These are phyloP conservation scores for Axea sp. DNA, from an alignment of 2,888 invertebrate genomes.

Conservation along the genomic window DNA sequence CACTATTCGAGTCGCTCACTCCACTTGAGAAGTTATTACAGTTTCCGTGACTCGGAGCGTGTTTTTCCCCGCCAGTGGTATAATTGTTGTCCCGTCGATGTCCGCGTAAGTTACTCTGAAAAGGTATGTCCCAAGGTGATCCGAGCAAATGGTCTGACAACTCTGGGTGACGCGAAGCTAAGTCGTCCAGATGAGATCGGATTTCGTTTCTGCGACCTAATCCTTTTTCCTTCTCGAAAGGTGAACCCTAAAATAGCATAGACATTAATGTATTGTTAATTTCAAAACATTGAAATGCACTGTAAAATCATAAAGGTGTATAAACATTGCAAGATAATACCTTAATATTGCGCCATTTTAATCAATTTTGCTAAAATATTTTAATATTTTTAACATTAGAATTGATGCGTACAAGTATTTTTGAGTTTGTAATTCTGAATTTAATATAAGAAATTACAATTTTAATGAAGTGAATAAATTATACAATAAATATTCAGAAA, in stretches of 20 bases:
- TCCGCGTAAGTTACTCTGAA: conserved; percentile 68
- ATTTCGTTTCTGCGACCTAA: conserved; percentile 80
- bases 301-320: too few relatives aligned
- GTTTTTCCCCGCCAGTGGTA: conserved; percentile 77
- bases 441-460: too few relatives aligned
- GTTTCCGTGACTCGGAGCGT: conserved; percentile 75
- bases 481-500: too few relatives aligned
- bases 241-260: conserved; percentile 82
- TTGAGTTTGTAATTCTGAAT: too few relatives aligned
- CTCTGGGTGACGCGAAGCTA: conserved; percentile 87
- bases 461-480: too few relatives aligned
- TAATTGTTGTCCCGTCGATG: conserved; percentile 71
- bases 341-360: too few relatives aligned
- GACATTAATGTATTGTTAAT: too few relatives aligned
- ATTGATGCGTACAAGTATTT: too few relatives aligned
- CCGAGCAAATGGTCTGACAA: conserved; percentile 85
- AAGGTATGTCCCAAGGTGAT: conserved; percentile 75
- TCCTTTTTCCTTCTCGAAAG: conserved; percentile 83
- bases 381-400: too few relatives aligned
- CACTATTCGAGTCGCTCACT: conserved; percentile 75
- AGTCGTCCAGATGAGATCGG: conserved; percentile 83
- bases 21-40: conserved; percentile 75
- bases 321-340: too few relatives aligned
- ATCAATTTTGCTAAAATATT: too few relatives aligned
- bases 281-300: too few relatives aligned